Evolutionary conservation across 2,113 vertebrate species (phyloP), one percentile per base, ranked within the genome.

Genomic region (Tragulus kanchil): DNA sequence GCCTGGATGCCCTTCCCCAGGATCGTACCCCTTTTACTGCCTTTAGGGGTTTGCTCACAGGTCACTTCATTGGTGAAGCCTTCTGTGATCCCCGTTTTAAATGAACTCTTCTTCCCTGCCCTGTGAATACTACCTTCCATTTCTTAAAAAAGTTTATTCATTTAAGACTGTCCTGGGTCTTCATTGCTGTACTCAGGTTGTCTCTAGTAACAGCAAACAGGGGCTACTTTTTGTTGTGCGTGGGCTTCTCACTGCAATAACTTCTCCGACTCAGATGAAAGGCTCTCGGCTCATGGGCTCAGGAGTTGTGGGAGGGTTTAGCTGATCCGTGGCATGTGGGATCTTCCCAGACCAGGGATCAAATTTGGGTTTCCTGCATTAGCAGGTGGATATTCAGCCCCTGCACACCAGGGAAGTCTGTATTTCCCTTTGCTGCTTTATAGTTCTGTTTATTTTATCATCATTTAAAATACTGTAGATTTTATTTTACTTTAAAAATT

Each of bases 11-110:
- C 50, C 56, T 95, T 62, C 31, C 28, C 19, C 14, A 13, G 13
- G 31, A 50, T 15, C 58, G 17, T 31, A 26, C 45, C 36, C 48
- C 26, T 25, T 25, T 79, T 28, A 73, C 15, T 62, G 8, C 54
- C 82, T 85, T 88, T 8, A 67, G 31, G 21, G 28, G 84, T 92
- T 96, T 79, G 52, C 28, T 92, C 5, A 45, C 8, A 16, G 71
- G 56, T 64, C 45, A 58, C 62, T 85, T 79, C 85, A 42, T 48
- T 28, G 50, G 5, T 45, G 81, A 95, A 42, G 59, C 23, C 13
- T 73, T 84, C 31, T 89, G 61, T 94, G 12, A 71, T 73, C 9
- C 11, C 56, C n/a, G 4, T 91, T 91, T 93, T 67, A 86, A 87
- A 83, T 28, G 48, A 73, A n/a, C 15, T 83, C 79, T 16, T 8